A percentile compares a stretch with the other conserved stretches of the same genome.
Evolutionary conservation across 1,140 invertebrate species (phyloP).

Genomic region (Teleopsis dalmanni): DNA sequence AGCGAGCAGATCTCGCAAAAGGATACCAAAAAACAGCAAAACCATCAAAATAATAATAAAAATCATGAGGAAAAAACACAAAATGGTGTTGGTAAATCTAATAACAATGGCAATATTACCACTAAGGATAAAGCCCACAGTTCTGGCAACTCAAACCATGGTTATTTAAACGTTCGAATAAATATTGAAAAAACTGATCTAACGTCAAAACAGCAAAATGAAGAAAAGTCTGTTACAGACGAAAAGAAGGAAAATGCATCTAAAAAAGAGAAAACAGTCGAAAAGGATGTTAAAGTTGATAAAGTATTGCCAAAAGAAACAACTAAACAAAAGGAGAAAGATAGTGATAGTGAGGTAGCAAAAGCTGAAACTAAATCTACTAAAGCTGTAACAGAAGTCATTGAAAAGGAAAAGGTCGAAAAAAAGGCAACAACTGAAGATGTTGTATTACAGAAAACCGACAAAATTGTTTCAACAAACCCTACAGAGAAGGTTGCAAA

Average conservation of each 20-base stretch:
- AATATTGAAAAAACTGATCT: constrained; percentile 9
- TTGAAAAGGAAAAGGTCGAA: constrained; percentile 1
- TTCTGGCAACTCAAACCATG: constrained; percentile 9
- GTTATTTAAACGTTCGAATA: not conserved
- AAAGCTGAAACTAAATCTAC: constrained; percentile 8
- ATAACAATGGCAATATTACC: not conserved
- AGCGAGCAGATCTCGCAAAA: not conserved
- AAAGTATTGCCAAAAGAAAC: constrained; percentile 14
- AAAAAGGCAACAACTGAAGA: not conserved
- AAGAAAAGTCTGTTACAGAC: not conserved
- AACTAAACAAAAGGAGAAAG: constrained; percentile 8
- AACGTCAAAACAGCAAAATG: not conserved
- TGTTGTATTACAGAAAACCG: not conserved
- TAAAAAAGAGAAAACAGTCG: not conserved
- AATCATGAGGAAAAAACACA: constrained; percentile 24
- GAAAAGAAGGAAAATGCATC: not conserved
- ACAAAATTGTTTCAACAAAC: constrained; percentile 1
- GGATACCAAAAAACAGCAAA: constrained; percentile 7
- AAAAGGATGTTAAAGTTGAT: constrained; percentile 3
- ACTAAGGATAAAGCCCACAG: constrained; percentile 27
- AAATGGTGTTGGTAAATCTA: constrained; percentile 22
- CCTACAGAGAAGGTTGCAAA: not conserved
- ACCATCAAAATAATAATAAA: constrained; percentile 8
- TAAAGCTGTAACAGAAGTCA: not conserved
- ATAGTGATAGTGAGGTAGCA: not conserved